Evolutionary conservation across 1,140 invertebrate genomes (phyloP).

Genomic region (Marisa cornuarietis): DNA sequence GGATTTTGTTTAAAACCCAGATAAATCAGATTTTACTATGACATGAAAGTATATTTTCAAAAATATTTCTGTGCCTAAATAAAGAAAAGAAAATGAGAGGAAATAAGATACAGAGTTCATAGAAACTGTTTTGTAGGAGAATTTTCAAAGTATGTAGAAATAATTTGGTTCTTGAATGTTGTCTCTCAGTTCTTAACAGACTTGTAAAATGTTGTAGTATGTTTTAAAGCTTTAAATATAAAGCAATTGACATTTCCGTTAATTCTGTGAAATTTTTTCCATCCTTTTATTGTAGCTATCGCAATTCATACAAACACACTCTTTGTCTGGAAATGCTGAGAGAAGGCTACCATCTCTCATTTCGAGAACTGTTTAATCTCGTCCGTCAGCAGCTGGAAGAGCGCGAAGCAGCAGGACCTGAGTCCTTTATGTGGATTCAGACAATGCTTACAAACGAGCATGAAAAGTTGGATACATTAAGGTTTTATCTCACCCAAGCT

Average conservation of each 20-base stretch:
- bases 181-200: too few species aligned
- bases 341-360: slow-evolving; percentile 62
- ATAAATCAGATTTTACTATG: too few species aligned
- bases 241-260: background rate
- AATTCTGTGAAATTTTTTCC: slow-evolving; percentile 3
- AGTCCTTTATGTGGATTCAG: slow-evolving; percentile 60
- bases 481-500: slow-evolving; percentile 56
- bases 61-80: too few species aligned
- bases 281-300: slow-evolving; percentile 49
- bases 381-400: slow-evolving; percentile 57
- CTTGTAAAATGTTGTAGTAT: too few species aligned
- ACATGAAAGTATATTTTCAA: too few species aligned
- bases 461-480: slow-evolving; percentile 61
- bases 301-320: slow-evolving; percentile 64
- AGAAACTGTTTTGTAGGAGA: too few species aligned
- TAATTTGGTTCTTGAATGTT: too few species aligned
- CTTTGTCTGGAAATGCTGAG: slow-evolving; percentile 64
- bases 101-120: too few species aligned
- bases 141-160: too few species aligned
- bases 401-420: slow-evolving; percentile 56
- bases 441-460: slow-evolving; percentile 57
- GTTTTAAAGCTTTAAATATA: too few species aligned
- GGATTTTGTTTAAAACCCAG: too few species aligned
- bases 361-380: slow-evolving; percentile 62
- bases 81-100: too few species aligned